Evolutionary conservation across 2,888 invertebrate species (phyloP).

Genomic region (Epirrita christyi): DNA sequence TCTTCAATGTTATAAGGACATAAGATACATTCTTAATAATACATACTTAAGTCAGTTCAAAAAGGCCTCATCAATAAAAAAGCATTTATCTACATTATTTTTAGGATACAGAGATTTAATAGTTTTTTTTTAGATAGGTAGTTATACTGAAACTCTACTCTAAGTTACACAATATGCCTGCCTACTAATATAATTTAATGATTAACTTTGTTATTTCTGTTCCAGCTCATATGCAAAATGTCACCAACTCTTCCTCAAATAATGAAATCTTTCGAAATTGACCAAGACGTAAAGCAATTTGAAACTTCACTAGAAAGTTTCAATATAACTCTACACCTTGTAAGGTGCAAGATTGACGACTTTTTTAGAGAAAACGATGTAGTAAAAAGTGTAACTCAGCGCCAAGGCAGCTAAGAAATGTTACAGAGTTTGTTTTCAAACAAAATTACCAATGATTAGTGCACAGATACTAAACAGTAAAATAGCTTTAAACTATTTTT

Average conservation of each 20-base stretch:
- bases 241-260: slow-evolving; percentile 86
- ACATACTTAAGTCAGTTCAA: no score
- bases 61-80: no score
- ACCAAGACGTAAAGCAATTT: slow-evolving; percentile 64
- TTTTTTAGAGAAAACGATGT: slow-evolving; percentile 85
- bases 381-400: slow-evolving; percentile 37
- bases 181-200: background rate
- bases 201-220: slow-evolving; percentile 38
- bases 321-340: slow-evolving; percentile 82
- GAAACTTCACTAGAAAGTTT: slow-evolving; percentile 67
- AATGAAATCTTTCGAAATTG: slow-evolving; percentile 76
- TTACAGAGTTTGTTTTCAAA: background rate
- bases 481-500: slow-evolving; percentile 14
- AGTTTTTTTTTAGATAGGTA: no score
- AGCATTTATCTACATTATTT: no score
- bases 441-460: slow-evolving; percentile 10
- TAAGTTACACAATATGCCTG: no score
- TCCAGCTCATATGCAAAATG: slow-evolving; percentile 87
- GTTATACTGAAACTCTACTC: no score
- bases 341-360: slow-evolving; percentile 84
- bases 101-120: no score
- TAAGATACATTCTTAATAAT: no score
- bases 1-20: no score
- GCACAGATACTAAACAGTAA: slow-evolving; percentile 22
- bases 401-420: slow-evolving; percentile 17